Evolutionary conservation across 2,888 invertebrate species (phyloP).

Genomic region (Rotaria macrura): DNA sequence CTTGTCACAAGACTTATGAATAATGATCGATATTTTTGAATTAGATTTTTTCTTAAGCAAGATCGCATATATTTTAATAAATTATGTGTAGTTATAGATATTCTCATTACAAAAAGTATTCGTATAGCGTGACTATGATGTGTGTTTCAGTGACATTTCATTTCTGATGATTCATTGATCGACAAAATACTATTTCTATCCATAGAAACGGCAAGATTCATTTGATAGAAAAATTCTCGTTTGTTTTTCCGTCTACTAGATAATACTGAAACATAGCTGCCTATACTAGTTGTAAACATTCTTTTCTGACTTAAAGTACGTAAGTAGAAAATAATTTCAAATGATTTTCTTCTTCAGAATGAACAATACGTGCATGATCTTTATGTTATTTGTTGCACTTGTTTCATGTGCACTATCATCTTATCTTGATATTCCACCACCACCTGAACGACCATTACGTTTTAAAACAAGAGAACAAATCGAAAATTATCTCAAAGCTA

Average conservation of each 20-base stretch:
- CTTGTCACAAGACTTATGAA: neutral
- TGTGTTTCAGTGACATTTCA: neutral
- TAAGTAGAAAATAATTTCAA: neutral
- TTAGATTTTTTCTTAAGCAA: neutral
- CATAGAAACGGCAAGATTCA: neutral
- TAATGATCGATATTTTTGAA: neutral
- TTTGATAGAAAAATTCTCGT: neutral
- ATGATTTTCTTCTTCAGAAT: neutral
- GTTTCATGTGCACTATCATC: conserved; percentile 4
- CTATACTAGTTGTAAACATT: neutral
- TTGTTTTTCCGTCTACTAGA: neutral
- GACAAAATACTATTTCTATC: too few species aligned
- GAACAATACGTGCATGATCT: neutral
- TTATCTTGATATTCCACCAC: conserved; percentile 20
- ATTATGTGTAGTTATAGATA: neutral
- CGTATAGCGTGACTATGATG: neutral
- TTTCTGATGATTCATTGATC: neutral
- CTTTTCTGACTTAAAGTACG: too few species aligned
- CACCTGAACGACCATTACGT: neutral
- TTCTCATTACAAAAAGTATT: neutral
- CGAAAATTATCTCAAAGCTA: conserved; percentile 10
- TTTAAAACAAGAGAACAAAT: conserved; percentile 20
- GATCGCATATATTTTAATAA: neutral
- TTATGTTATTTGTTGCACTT: neutral
- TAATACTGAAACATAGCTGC: neutral